A percentile compares a stretch with the other conserved stretches of the same genome.
Evolutionary conservation across 1,140 invertebrate species (phyloP).

Genomic region (Rhopalosiphum padi): DNA sequence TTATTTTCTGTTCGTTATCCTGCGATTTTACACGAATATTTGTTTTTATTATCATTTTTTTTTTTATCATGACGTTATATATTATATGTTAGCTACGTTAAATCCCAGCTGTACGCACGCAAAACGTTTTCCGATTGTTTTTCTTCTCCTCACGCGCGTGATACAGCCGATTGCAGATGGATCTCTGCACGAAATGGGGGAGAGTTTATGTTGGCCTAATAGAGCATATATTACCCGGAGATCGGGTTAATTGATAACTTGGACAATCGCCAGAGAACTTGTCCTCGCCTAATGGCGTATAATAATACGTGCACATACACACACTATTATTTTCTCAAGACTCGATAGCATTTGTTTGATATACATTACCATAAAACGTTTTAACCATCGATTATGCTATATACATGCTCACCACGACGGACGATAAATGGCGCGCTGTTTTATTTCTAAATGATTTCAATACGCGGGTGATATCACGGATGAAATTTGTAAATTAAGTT

Average conservation of each 20-base stretch:
- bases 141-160: background rate
- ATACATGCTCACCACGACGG: background rate
- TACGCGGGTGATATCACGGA: background rate
- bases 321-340: background rate
- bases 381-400: background rate
- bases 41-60: background rate
- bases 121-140: slow-evolving; percentile 18
- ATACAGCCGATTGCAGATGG: background rate
- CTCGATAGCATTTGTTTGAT: background rate
- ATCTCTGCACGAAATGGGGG: background rate
- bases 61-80: background rate
- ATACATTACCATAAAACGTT: background rate
- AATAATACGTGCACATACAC: background rate
- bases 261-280: background rate
- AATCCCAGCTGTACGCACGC: background rate
- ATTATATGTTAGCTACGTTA: background rate
- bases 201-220: background rate
- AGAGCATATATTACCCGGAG: slow-evolving; percentile 1
- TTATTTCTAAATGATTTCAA: background rate
- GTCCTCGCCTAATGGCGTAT: slow-evolving; percentile 15
- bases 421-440: background rate
- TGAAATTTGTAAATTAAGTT: background rate
- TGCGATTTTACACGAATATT: background rate
- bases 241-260: slow-evolving; percentile 5
- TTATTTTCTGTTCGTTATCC: background rate